Conservation (phyloP, 37 sponge, comb jelly and placozoan species). For the Axinella damicornis region DNA sequence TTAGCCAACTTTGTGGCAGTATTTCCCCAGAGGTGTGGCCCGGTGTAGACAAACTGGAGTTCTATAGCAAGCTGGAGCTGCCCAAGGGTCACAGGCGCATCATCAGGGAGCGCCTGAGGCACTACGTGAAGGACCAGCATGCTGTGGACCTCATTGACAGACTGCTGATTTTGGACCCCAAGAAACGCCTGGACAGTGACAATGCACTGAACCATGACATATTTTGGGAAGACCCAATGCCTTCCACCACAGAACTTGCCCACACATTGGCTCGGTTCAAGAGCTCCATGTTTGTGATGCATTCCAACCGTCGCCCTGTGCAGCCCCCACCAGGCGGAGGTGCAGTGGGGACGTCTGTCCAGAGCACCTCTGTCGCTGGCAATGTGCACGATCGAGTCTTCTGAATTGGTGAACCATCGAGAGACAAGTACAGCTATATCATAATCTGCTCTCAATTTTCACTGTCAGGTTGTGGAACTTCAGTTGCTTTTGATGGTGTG, state of each 20-base stretch:
- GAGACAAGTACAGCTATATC: no score
- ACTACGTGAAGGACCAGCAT: slow-evolving; percentile 83
- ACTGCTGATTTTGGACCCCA: slow-evolving; percentile 88
- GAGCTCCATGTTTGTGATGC: slow-evolving; percentile 78
- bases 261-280: slow-evolving; percentile 44
- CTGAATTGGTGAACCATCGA: neutral
- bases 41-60: slow-evolving; percentile 86
- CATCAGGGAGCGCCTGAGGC: slow-evolving; percentile 87
- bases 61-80: slow-evolving; percentile 83
- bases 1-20: slow-evolving; percentile 93
- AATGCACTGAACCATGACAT: slow-evolving; percentile 95
- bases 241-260: slow-evolving; percentile 56
- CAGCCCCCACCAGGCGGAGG: slow-evolving; percentile 2
- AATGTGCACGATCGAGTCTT: slow-evolving; percentile 35
- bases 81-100: slow-evolving; percentile 87
- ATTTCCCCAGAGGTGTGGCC: slow-evolving; percentile 95
- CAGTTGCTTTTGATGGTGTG: no score
- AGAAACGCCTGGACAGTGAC: slow-evolving; percentile 90
- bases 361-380: neutral
- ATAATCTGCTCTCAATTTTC: no score
- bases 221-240: slow-evolving; percentile 94
- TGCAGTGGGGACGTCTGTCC: neutral
- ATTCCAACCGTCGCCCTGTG: slow-evolving; percentile 28
- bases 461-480: no score
- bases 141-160: slow-evolving; percentile 94